These are phyloP conservation scores for Xestobium rufovillosum DNA, from an alignment of 2,888 invertebrate genomes.

Conservation along the genomic window DNA sequence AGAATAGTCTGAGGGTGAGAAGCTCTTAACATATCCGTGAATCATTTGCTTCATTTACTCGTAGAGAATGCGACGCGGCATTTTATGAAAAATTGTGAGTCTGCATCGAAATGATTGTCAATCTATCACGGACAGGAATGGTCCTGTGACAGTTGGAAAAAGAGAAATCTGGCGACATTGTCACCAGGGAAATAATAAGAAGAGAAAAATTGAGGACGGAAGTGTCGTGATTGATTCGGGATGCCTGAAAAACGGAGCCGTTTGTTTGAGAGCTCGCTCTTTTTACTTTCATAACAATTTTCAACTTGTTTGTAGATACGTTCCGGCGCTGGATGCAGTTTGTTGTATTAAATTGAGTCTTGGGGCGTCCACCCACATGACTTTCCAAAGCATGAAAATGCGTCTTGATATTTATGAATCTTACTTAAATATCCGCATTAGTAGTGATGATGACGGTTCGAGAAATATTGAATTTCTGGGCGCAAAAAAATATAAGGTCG, in stretches of 20 bases:
- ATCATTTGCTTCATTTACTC: constrained; percentile 23
- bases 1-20: no score
- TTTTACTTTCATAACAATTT: constrained; percentile 2
- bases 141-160: constrained; percentile 35
- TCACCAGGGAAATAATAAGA: constrained; percentile 40
- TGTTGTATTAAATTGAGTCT: no score
- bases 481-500: no score
- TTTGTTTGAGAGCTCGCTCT: constrained; percentile 18
- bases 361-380: no score
- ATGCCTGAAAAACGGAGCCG: constrained; percentile 25
- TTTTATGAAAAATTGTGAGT: constrained; percentile 28
- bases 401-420: no score
- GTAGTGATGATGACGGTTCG: no score
- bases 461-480: no score
- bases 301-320: no score
- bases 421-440: no score
- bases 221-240: constrained; percentile 39
- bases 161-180: constrained; percentile 36
- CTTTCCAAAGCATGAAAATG: no score
- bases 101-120: constrained; percentile 33
- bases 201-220: constrained; percentile 36
- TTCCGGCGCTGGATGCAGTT: no score
- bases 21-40: constrained; percentile 6
- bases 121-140: constrained; percentile 36
- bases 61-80: constrained; percentile 21